These are phyloP conservation scores for Opisthocomus hoazin DNA, from an alignment of 2,113 vertebrate species.

Conservation along the genomic window DNA sequence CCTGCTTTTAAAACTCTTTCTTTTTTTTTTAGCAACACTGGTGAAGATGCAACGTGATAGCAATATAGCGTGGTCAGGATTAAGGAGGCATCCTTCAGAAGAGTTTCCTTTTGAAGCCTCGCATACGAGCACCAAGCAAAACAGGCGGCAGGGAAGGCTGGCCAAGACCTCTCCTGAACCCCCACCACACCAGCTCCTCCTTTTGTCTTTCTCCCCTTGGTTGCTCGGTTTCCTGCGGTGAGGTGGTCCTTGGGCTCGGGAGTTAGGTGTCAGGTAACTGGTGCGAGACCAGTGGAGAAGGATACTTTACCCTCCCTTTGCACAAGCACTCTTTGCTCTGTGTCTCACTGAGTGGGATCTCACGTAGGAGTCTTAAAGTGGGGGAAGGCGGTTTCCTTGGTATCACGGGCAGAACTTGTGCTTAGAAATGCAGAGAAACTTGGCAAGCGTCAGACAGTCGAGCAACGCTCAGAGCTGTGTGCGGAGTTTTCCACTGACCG, in stretches of 20 bases:
- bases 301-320: not conserved
- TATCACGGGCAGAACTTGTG: rapidly evolving
- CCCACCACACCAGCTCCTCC: not conserved
- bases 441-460: not conserved
- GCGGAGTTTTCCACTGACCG: not conserved
- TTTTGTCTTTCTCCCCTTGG: not conserved
- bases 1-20: not conserved
- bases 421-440: not conserved
- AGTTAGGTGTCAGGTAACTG: not conserved
- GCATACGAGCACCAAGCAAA: not conserved
- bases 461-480: not conserved
- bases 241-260: not conserved
- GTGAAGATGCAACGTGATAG: not conserved
- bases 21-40: not conserved
- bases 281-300: not conserved
- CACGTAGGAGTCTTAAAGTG: not conserved
- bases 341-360: not conserved
- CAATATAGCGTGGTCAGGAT: not conserved
- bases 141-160: not conserved
- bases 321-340: not conserved
- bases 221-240: not conserved
- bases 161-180: not conserved
- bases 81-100: not conserved
- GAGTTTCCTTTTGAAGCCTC: not conserved
- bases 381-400: not conserved